Evolutionary conservation across 2,797 vertebrate genomes (phyloP).

Genomic region (Esox lucius): DNA sequence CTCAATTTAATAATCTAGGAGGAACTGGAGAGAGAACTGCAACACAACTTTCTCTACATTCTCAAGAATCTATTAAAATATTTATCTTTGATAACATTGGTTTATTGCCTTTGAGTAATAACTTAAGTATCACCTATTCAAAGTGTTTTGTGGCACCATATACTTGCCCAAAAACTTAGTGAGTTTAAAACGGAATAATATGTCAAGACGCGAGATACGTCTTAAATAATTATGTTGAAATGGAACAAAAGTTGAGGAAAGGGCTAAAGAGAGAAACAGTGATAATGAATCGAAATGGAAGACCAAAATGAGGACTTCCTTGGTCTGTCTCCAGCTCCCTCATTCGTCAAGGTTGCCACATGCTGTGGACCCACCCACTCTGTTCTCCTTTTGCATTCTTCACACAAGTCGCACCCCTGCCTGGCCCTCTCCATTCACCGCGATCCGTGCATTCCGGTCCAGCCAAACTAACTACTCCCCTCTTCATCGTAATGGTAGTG

Average conservation of each 20-base stretch:
- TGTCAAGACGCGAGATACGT: neutral
- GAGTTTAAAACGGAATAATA: neutral
- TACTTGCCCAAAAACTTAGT: neutral
- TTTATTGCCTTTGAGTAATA: neutral
- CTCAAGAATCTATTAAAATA: no score
- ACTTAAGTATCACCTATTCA: neutral
- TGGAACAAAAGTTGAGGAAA: neutral
- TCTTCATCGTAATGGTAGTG: neutral
- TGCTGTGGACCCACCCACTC: neutral
- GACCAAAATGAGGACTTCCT: neutral
- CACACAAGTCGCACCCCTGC: neutral
- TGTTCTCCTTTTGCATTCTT: neutral
- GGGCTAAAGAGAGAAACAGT: neutral
- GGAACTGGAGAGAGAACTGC: neutral
- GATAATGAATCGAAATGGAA: neutral
- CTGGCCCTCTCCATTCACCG: neutral
- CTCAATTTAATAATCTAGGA: neutral
- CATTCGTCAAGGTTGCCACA: neutral
- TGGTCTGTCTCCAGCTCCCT: neutral
- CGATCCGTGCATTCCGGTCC: neutral
- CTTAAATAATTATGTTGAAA: neutral
- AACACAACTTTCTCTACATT: neutral
- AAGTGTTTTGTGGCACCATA: neutral
- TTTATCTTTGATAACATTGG: neutral
- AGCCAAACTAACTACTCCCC: neutral